phyloP scores from a whole-genome alignment of 2,113 vertebrate genomes.

The Tychaedon coryphoeus region DNA sequence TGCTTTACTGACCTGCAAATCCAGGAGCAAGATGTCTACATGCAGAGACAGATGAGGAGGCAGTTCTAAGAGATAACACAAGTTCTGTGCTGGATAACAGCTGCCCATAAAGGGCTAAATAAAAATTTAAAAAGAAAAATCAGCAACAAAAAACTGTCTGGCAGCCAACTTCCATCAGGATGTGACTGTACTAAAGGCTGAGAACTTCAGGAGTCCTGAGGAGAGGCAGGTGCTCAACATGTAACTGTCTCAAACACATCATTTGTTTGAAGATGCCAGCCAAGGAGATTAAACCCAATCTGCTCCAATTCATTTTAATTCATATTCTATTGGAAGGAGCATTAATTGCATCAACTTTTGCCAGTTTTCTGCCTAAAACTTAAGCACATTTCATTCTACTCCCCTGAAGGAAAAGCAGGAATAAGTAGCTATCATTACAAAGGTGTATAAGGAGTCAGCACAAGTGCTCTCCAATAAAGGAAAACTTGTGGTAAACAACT shows the following conservation, averaged over 20 bases:
- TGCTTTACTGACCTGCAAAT: constrained; percentile 12
- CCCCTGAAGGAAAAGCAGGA: constrained; percentile 7
- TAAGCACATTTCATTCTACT: background rate
- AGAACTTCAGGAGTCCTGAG: background rate
- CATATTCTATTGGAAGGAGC: background rate
- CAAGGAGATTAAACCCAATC: constrained; percentile 8
- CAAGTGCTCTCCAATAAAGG: background rate
- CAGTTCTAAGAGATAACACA: background rate
- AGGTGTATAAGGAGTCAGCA: background rate
- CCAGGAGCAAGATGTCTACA: background rate
- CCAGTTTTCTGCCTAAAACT: constrained; percentile 27
- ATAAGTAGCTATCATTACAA: background rate
- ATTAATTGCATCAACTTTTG: background rate
- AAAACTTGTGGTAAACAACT: constrained; percentile 3
- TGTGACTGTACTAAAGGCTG: background rate
- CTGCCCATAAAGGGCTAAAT: background rate
- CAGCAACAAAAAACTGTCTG: background rate
- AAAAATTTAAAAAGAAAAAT: background rate
- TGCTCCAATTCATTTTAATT: constrained; percentile 23
- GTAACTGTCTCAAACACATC: background rate
- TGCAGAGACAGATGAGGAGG: background rate
- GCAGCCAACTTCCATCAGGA: background rate
- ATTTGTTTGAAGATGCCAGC: constrained; percentile 17
- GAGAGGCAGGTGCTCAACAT: constrained; percentile 14
- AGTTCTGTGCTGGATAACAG: background rate